Base-by-base conservation (phyloP, 2,797 vertebrate genomes). In the Coregonus ussuriensis region DNA sequence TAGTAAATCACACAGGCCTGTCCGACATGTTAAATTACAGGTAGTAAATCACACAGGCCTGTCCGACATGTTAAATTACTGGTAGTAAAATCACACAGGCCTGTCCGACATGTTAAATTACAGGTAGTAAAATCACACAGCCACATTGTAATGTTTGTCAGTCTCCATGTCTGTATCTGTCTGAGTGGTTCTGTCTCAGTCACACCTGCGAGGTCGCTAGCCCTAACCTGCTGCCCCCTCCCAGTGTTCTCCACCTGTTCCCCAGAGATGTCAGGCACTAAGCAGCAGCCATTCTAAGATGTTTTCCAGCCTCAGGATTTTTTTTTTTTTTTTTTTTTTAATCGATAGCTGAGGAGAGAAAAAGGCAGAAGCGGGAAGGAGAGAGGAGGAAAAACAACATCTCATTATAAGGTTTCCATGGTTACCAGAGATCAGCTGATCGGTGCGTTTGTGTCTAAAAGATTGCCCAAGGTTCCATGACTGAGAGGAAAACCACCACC, bases 251-350 rank as follows among this genome's bases (percentile, higher is more conserved):
- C 41, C 41, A 35, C 25, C 29, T 0, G 6, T 35, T 86, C 86
- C 86, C 86, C 71, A 31, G 72, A 88, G 88, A 86, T 80, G 87
- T 85, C 85, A 81, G 86, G 83, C 88, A 84, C 85, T 86, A 81
- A 33, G 65, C 4, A 68, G 29, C 65, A 82, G 85, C 77, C 1
- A 83, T 76, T 47, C 41, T 47, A 47, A 47, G 41, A 47, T 2
- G 69, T 79, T 80, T 85, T 81, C 77, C 78, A 78, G 78, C 73
- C 66, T 68, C 71, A 63, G 0, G 3, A 7, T 3, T 35, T 35
- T 35, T 35, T 79, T 77, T 1, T 1, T 4, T 4, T 7, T 79
- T 62, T n/a, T 25, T 25, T 11, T 62, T 25, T 47, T 21, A 63
- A 29, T 9, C 59, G 11, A 7, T 7, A 11, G 7, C n/a, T 25